These are phyloP conservation scores for Nymphalis urticae DNA, from an alignment of 2,888 invertebrate genomes.

Conservation along the genomic window DNA sequence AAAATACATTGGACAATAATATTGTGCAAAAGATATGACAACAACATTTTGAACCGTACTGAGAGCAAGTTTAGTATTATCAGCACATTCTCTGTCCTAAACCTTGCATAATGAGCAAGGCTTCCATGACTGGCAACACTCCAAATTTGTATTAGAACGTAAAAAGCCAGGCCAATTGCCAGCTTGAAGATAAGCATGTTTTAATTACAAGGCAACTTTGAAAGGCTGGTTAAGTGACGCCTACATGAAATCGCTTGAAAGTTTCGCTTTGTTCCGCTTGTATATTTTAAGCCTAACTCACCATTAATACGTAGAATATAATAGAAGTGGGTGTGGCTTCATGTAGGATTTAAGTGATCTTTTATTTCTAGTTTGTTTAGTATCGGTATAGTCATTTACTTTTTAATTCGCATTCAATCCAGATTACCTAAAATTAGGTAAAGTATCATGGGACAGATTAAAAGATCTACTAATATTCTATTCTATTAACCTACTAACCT, in stretches of 20 bases:
- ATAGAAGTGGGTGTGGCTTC: background rate
- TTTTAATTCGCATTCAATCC: background rate
- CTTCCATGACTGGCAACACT: constrained; percentile 30
- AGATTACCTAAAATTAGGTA: background rate
- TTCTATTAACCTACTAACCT: too few relatives aligned
- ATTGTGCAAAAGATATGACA: background rate
- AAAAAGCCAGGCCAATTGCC: constrained; percentile 37
- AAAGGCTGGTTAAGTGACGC: constrained; percentile 31
- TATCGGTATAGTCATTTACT: background rate
- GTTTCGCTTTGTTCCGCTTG: constrained; percentile 23
- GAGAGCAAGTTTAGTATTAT: constrained; percentile 21
- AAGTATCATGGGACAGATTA: too few relatives aligned
- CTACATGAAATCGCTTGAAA: constrained; percentile 25
- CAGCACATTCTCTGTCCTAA: constrained; percentile 23
- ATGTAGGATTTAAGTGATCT: background rate
- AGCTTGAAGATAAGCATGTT: constrained; percentile 34
- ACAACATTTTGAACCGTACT: constrained; percentile 1
- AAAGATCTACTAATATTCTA: too few relatives aligned
- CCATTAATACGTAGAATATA: background rate
- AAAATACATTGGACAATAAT: background rate
- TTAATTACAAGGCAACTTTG: constrained; percentile 31
- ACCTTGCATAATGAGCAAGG: constrained; percentile 24
- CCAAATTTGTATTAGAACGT: constrained; percentile 38
- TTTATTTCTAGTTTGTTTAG: background rate
- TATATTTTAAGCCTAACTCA: constrained; percentile 6